Percentiles rank a stretch among this genome's conserved stretches.
phyloP scores from a whole-genome alignment of 2,888 invertebrate species.

The Lycophotia porphyrea region DNA sequence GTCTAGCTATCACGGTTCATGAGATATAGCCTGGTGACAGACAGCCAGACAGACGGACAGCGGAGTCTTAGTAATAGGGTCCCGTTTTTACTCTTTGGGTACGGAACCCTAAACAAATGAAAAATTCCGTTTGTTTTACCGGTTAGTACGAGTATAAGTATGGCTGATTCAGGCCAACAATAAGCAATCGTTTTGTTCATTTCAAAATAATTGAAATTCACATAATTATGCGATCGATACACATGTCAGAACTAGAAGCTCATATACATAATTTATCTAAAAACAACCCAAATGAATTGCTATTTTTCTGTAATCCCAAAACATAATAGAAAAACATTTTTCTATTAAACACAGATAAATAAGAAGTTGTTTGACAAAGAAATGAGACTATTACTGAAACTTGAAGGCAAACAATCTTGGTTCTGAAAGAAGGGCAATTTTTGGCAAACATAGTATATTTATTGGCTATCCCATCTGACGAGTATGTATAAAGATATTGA shows the following conservation, averaged over 20 bases:
- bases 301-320: conserved; percentile 20
- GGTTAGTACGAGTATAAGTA: background rate
- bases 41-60: too few species aligned
- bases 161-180: background rate
- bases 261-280: background rate
- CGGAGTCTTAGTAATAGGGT: too few species aligned
- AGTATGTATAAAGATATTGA: conserved; percentile 43
- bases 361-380: conserved; percentile 53
- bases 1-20: too few species aligned
- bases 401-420: conserved; percentile 54
- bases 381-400: conserved; percentile 54
- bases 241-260: background rate
- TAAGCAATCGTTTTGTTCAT: background rate
- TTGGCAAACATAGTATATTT: conserved; percentile 33
- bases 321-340: conserved; percentile 49
- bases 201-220: background rate
- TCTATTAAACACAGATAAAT: conserved; percentile 52
- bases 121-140: background rate
- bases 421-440: conserved; percentile 53
- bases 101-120: too few species aligned
- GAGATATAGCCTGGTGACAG: too few species aligned
- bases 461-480: conserved; percentile 34
- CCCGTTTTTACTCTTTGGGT: too few species aligned
- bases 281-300: background rate
- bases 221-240: background rate